Percentiles rank a stretch among this genome's conserved stretches.
phyloP scores from a whole-genome alignment of 2,888 invertebrate genomes.

The Saturnia japonica region DNA sequence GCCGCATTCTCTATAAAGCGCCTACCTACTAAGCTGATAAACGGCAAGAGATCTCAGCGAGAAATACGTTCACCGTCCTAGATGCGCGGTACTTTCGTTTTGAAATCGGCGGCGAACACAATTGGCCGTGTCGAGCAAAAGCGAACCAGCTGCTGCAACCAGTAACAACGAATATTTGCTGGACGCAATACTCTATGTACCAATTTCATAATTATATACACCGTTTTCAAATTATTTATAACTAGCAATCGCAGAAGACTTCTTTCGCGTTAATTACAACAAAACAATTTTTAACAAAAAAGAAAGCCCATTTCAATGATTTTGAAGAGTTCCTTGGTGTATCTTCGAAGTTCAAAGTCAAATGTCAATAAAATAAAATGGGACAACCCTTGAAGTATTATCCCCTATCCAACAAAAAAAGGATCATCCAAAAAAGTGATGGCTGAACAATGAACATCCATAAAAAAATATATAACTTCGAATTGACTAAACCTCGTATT shows the following conservation, averaged over 20 bases:
- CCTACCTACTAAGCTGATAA: constrained; percentile 60
- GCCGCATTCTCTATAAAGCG: constrained; percentile 69
- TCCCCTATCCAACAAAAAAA: too few relatives aligned
- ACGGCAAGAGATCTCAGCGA: constrained; percentile 77
- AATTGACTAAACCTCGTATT: too few relatives aligned
- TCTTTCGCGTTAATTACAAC: neutral
- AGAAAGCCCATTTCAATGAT: too few relatives aligned
- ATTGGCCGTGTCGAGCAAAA: constrained; percentile 78
- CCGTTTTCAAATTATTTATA: neutral
- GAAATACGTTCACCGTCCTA: constrained; percentile 82
- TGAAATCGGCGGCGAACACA: constrained; percentile 80
- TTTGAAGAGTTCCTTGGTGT: too few relatives aligned
- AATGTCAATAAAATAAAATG: too few relatives aligned
- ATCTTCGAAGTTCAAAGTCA: too few relatives aligned
- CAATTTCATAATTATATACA: neutral
- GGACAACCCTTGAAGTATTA: too few relatives aligned
- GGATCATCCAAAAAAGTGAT: too few relatives aligned
- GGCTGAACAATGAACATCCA: too few relatives aligned
- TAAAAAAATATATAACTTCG: too few relatives aligned
- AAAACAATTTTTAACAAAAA: too few relatives aligned
- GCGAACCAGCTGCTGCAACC: constrained; percentile 62
- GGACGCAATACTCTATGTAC: neutral
- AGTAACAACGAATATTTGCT: constrained; percentile 12
- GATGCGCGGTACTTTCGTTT: constrained; percentile 82
- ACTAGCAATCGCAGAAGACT: neutral